Evolutionary conservation across 2,113 vertebrate species (phyloP).

Genomic region (Microcebus griseorufus): DNA sequence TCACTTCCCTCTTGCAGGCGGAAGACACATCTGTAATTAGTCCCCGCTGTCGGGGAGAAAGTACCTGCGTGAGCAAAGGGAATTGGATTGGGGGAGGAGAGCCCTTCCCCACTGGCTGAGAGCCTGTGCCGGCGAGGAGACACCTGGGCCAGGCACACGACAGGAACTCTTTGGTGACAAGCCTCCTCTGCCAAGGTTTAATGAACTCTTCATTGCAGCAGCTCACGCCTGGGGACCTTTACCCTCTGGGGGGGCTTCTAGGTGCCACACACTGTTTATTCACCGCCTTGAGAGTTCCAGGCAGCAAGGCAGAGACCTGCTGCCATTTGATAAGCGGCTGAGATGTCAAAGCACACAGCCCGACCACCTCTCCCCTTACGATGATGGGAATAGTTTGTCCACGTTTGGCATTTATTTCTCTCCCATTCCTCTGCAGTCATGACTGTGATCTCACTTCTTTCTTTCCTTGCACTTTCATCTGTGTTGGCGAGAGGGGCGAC

Average conservation of each 20-base stretch:
- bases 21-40: slow-evolving; percentile 1
- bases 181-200: not conserved
- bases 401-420: not conserved
- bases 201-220: slow-evolving; percentile 25
- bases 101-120: not conserved
- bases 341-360: not conserved
- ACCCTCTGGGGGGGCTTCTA: not conserved
- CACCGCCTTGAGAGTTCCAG: not conserved
- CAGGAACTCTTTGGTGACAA: not conserved
- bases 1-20: not conserved
- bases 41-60: not conserved
- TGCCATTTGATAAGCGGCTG: not conserved
- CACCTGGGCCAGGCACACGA: not conserved
- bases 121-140: not conserved
- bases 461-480: not conserved
- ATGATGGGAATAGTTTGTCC: not conserved
- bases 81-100: not conserved
- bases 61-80: not conserved
- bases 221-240: not conserved
- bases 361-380: rapidly evolving
- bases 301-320: not conserved
- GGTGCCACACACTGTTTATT: not conserved
- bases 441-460: not conserved
- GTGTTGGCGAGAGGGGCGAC: not conserved
- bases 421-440: not conserved